A percentile compares a stretch with the other conserved stretches of the same genome.
Evolutionary conservation across 2,888 invertebrate genomes (phyloP).

Genomic region (Cantharis flavilabris): DNA sequence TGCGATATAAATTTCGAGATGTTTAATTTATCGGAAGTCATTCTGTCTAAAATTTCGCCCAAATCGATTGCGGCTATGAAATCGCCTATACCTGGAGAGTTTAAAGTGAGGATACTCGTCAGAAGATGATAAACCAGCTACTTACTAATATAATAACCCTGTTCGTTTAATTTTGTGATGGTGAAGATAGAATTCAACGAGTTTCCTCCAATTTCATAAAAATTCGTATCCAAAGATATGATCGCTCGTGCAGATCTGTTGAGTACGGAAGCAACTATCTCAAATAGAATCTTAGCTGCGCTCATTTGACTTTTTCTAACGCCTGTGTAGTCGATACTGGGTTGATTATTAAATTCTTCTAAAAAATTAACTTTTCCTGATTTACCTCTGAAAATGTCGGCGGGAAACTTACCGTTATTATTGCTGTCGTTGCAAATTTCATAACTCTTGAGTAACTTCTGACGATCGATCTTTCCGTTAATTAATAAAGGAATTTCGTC

Average conservation of each 20-base stretch:
- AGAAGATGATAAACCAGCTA: slow-evolving; percentile 12
- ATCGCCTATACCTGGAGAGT: slow-evolving; percentile 69
- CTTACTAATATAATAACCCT: slow-evolving; percentile 77
- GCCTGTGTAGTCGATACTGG: slow-evolving; percentile 70
- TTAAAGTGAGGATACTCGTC: neutral
- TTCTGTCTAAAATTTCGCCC: slow-evolving; percentile 68
- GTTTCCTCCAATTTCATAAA: slow-evolving; percentile 85
- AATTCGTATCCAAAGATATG: slow-evolving; percentile 70
- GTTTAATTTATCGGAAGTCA: slow-evolving; percentile 52
- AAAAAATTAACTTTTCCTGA: neutral
- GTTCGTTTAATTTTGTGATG: slow-evolving; percentile 74
- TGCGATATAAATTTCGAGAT: slow-evolving; percentile 36
- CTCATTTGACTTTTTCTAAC: slow-evolving; percentile 63
- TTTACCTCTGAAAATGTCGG: neutral
- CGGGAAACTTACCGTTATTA: slow-evolving; percentile 62
- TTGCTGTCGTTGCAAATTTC: slow-evolving; percentile 63
- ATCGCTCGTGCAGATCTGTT: slow-evolving; percentile 67
- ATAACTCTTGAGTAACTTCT: slow-evolving; percentile 74
- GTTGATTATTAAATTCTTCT: slow-evolving; percentile 1
- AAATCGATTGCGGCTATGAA: slow-evolving; percentile 75
- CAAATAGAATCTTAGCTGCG: slow-evolving; percentile 72
- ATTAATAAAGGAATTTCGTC: slow-evolving; percentile 79
- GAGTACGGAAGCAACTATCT: slow-evolving; percentile 74
- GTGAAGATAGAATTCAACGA: slow-evolving; percentile 85
- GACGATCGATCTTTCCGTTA: slow-evolving; percentile 87